phyloP scores from a whole-genome alignment of 2,113 vertebrate species.

The Ciconia stormi region DNA sequence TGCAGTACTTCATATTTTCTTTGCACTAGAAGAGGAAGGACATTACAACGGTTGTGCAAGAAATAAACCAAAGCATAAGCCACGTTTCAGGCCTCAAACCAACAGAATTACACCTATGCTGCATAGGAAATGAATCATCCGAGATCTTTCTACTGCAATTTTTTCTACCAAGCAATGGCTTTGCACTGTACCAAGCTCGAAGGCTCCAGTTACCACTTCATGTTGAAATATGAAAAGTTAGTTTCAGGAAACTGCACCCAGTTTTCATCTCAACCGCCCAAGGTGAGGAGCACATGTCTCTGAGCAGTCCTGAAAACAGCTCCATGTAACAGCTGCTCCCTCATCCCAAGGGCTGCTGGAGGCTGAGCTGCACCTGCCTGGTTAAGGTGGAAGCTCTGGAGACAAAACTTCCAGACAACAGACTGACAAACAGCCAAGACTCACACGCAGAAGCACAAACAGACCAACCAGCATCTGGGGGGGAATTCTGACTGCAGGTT shows the following conservation, averaged over 20 bases:
- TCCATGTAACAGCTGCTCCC: not conserved
- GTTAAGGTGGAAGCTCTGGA: not conserved
- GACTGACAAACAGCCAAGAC: not conserved
- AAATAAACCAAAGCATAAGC: constrained; percentile 32
- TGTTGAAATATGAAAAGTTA: not conserved
- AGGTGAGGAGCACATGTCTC: not conserved
- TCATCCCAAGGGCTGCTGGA: not conserved
- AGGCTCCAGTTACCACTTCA: not conserved
- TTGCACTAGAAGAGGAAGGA: constrained; percentile 1
- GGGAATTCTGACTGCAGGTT: not conserved
- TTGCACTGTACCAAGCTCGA: not conserved
- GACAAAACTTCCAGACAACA: fast-evolving
- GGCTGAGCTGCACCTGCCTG: not conserved
- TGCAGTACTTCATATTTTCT: not conserved
- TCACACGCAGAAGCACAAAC: fast-evolving
- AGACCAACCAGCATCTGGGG: not conserved
- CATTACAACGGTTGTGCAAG: constrained; percentile 18
- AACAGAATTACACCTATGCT: constrained; percentile 54
- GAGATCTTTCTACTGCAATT: constrained; percentile 26
- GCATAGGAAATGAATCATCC: constrained; percentile 59
- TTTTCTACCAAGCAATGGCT: not conserved
- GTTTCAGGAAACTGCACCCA: constrained; percentile 55
- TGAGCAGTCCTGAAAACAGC: not conserved
- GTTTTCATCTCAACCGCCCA: constrained; percentile 32
- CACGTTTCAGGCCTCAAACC: constrained; percentile 2